phyloP scores from a whole-genome alignment of 2,113 vertebrate genomes.

The Sinocyclocheilus anophthalmus region DNA sequence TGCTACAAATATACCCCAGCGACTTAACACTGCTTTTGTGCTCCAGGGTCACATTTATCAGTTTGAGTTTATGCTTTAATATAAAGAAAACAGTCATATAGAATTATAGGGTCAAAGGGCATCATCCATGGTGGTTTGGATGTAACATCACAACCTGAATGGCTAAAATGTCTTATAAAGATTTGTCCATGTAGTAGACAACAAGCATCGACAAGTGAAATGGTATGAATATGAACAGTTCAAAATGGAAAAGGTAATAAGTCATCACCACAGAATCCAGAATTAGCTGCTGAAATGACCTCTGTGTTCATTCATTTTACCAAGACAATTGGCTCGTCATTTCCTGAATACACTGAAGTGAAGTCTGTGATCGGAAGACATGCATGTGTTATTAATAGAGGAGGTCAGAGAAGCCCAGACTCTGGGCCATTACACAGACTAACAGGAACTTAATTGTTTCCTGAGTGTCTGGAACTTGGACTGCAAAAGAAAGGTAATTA shows the following conservation, averaged over 20 bases:
- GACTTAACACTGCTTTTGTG: no score
- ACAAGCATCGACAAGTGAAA: no score
- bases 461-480: slow-evolving; percentile 62
- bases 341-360: slow-evolving; percentile 65
- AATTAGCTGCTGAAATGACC: neutral
- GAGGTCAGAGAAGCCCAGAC: slow-evolving; percentile 73
- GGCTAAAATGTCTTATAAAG: no score
- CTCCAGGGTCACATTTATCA: no score
- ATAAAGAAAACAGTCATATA: no score
- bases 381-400: slow-evolving; percentile 78
- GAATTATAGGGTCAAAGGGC: neutral
- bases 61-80: no score
- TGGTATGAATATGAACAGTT: no score
- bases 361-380: slow-evolving; percentile 63
- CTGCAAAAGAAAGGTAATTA: slow-evolving; percentile 74
- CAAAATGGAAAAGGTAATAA: neutral
- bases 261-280: neutral
- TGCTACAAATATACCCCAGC: no score
- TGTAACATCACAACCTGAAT: neutral
- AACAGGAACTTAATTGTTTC: slow-evolving; percentile 78
- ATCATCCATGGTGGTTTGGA: neutral
- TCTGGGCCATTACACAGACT: slow-evolving; percentile 74
- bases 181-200: no score
- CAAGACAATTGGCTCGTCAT: slow-evolving; percentile 40
- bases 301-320: slow-evolving; percentile 2